Base-by-base conservation (phyloP, 1,140 invertebrate genomes). In the Psix sp. region DNA sequence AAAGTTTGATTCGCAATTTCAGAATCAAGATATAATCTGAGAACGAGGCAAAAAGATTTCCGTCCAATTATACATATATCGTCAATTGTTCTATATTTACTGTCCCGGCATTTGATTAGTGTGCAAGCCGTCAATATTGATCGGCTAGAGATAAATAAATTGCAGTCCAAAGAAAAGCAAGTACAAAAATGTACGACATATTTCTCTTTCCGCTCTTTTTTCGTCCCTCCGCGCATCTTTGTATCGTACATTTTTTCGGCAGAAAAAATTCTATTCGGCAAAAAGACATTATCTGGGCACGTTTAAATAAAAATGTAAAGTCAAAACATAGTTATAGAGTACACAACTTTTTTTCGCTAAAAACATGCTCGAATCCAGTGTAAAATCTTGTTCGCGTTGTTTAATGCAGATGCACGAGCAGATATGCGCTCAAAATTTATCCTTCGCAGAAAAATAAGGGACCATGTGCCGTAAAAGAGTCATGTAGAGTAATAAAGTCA, bases 401-500 rank as follows among this genome's bases (percentile, higher is more conserved):
- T 72, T 65, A 52, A 65, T 65, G 45, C 54, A 65, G 70, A 59
- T 63, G 36, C 43, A 42, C 39, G 38, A 7, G 38, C 46, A 59
- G 70, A 59, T 57, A 42, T 49, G 36, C 46, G 45, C 26, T 59
- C 36, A 21, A 59, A 59, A 59, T 66, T 73, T 49, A 56, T 62
- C 43, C 51, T 40, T 3, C 33, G 40, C 17, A 33, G 65, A 39
- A 68, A 68, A 68, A 68, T 68, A 54, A 67, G 40, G 60, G 60
- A 54, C 51, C 39, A 68, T 68, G 29, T 54, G 65, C 59, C 54
- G 65, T 60, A 68, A 60, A 68, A 68, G 45, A 59, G 54, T 70
- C 56, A 26, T 54, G 54, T 54, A 54, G 54, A 60, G 54, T 70
- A 60, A 70, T 60, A 42, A 45, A 70, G 60, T 70, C 66, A 70